phyloP scores from a whole-genome alignment of 2,113 vertebrate species.

The Rhizomys pruinosus region DNA sequence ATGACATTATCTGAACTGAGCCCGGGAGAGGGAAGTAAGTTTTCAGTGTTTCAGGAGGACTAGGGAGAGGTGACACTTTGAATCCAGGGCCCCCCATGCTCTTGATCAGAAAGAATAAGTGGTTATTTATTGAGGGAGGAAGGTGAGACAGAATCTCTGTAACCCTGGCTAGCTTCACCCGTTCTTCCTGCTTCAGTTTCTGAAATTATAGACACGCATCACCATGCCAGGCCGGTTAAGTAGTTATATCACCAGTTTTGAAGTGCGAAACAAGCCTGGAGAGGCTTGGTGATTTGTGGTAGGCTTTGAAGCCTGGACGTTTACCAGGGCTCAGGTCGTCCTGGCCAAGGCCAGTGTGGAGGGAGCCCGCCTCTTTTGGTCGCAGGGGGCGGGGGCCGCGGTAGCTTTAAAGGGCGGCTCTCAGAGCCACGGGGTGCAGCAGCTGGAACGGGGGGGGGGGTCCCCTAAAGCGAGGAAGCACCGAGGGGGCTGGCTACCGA shows the following conservation, averaged over 20 bases:
- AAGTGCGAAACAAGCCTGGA: neutral
- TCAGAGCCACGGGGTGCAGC: slow-evolving; percentile 3
- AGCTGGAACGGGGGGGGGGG: neutral
- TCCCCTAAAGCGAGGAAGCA: neutral
- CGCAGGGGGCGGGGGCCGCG: slow-evolving; percentile 36
- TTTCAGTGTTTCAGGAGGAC: neutral
- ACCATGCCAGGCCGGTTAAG: neutral
- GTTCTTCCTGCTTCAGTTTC: neutral
- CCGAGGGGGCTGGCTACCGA: neutral
- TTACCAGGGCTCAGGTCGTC: neutral
- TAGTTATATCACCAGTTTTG: neutral
- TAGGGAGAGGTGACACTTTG: neutral
- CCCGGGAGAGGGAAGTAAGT: neutral
- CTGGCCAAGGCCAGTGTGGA: neutral
- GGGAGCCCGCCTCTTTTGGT: neutral
- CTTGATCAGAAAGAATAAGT: neutral
- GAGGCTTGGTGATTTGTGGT: neutral
- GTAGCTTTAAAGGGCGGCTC: slow-evolving; percentile 76
- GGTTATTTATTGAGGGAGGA: neutral
- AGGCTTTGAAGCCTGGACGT: neutral
- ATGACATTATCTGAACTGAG: neutral
- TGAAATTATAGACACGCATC: neutral
- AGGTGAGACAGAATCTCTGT: neutral
- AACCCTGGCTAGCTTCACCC: neutral
- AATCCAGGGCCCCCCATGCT: neutral